Conservation (phyloP, 2,888 invertebrate genomes). For the Drosophila lacicola region DNA sequence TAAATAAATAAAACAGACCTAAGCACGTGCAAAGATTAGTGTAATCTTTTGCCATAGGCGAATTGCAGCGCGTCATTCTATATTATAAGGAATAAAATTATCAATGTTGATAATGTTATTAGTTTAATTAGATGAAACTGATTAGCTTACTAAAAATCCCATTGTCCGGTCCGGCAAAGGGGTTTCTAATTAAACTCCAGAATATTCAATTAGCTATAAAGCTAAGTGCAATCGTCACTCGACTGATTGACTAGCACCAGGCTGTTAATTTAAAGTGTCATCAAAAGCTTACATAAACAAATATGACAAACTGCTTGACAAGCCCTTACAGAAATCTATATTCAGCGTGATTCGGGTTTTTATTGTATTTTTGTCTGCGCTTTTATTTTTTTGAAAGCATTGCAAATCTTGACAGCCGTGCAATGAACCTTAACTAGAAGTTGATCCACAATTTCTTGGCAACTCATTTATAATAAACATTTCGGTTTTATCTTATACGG, state of each 20-base stretch:
- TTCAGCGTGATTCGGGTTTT: constrained; percentile 33
- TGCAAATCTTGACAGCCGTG: constrained; percentile 28
- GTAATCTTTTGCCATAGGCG: not conserved
- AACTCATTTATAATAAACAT: constrained; percentile 7
- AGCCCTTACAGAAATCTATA: constrained; percentile 8
- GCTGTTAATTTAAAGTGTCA: not conserved
- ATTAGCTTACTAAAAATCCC: not conserved
- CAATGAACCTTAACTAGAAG: constrained; percentile 39
- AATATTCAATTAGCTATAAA: constrained; percentile 1
- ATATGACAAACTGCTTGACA: constrained; percentile 4
- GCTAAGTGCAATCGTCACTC: not conserved
- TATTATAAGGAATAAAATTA: no score
- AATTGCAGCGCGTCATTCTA: no score
- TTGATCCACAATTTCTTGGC: constrained; percentile 34
- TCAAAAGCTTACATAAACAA: constrained; percentile 10
- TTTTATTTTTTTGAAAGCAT: constrained; percentile 2
- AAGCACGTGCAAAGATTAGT: constrained; percentile 7
- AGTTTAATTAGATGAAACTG: not conserved
- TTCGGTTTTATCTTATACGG: not conserved
- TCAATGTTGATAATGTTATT: not conserved
- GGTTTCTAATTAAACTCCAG: not conserved
- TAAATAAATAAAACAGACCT: constrained; percentile 4
- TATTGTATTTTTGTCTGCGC: not conserved
- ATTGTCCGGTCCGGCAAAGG: not conserved
- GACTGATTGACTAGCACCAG: not conserved